A percentile compares a stretch with the other conserved stretches of the same genome.
Evolutionary conservation across 2,888 invertebrate genomes (phyloP).

Genomic region (Leptinotarsa peninsularis): DNA sequence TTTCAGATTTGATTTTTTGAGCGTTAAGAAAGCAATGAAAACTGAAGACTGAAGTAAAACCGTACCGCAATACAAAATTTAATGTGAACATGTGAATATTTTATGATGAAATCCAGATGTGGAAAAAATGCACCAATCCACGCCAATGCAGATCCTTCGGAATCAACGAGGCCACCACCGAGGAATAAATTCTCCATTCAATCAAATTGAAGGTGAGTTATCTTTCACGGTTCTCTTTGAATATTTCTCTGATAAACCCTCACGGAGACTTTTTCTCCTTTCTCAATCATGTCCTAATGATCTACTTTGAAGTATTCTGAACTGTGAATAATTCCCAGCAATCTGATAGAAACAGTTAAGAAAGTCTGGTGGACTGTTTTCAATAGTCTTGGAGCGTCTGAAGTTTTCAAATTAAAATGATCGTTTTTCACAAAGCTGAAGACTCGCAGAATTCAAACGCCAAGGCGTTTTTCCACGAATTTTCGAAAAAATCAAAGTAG

Average conservation of each 20-base stretch:
- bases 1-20: constrained; percentile 16
- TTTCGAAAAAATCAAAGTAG: too few relatives aligned
- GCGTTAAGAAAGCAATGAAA: constrained; percentile 9
- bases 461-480: too few relatives aligned
- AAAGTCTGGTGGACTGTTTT: neutral
- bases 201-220: constrained; percentile 26
- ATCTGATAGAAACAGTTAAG: neutral
- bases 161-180: neutral
- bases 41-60: constrained; percentile 9
- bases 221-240: constrained; percentile 10
- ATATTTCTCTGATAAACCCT: neutral
- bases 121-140: neutral
- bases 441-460: too few relatives aligned
- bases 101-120: neutral
- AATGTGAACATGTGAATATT: constrained; percentile 13
- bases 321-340: neutral
- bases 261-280: neutral
- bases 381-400: neutral
- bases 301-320: constrained; percentile 12
- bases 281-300: constrained; percentile 20
- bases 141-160: constrained; percentile 3
- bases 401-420: neutral
- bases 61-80: constrained; percentile 6
- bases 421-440: too few relatives aligned
- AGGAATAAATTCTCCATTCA: constrained; percentile 5